These are phyloP conservation scores for Coracias cyanogaster DNA, from an alignment of 2,797 vertebrate species.

Conservation along the genomic window DNA sequence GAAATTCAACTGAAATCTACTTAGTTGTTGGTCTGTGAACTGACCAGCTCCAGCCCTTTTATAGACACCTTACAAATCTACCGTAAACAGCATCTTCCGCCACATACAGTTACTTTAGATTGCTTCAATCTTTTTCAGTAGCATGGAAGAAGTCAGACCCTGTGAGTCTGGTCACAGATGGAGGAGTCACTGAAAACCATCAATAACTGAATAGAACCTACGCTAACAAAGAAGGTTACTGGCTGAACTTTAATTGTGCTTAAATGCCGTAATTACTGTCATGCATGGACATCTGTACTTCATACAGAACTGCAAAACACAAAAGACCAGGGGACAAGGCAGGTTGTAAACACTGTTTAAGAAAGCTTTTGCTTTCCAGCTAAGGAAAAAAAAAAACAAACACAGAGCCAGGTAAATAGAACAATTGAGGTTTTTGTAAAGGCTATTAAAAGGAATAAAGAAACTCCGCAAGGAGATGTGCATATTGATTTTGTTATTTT, in stretches of 20 bases:
- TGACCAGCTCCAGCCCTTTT: neutral
- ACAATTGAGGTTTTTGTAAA: neutral
- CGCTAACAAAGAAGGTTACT: neutral
- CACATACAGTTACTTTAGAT: neutral
- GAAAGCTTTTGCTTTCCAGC: neutral
- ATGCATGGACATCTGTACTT: neutral
- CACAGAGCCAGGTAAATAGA: neutral
- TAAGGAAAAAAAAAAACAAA: neutral
- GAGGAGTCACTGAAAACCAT: neutral
- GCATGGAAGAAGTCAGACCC: neutral
- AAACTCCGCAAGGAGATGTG: neutral
- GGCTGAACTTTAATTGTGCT: neutral
- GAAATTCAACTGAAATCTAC: neutral
- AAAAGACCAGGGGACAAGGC: neutral
- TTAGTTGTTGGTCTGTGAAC: neutral
- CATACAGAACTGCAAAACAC: neutral
- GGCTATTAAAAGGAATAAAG: neutral
- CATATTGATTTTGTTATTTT: neutral
- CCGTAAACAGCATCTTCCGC: neutral
- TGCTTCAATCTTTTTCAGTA: neutral
- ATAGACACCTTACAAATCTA: neutral
- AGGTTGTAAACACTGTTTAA: neutral
- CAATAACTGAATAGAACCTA: neutral
- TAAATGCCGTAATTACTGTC: neutral
- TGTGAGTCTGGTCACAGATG: neutral